A percentile compares a stretch with the other conserved stretches of the same genome.
phyloP scores from a whole-genome alignment of 2,888 invertebrate genomes.

The Notocelia uddmanniana region DNA sequence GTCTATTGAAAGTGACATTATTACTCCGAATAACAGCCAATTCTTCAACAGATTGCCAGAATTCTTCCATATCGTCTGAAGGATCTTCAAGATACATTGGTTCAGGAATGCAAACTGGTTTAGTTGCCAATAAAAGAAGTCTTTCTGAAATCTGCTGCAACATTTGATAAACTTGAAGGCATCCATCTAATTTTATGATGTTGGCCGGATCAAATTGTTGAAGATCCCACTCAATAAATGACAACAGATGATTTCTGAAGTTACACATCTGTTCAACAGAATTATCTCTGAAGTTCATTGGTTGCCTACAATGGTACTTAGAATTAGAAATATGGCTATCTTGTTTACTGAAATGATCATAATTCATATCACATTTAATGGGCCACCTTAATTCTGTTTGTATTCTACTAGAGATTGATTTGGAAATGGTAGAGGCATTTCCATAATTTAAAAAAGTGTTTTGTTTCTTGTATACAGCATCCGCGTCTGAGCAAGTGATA shows the following conservation, averaged over 20 bases:
- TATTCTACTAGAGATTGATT: slow-evolving; percentile 57
- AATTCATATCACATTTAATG: slow-evolving; percentile 61
- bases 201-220: slow-evolving; percentile 82
- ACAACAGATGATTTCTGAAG: slow-evolving; percentile 74
- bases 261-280: slow-evolving; percentile 80
- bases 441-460: slow-evolving; percentile 69
- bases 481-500: slow-evolving; percentile 82
- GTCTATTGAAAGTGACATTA: slow-evolving; percentile 64
- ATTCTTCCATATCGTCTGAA: slow-evolving; percentile 72
- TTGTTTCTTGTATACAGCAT: slow-evolving; percentile 75
- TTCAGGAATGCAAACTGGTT: slow-evolving; percentile 71
- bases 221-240: slow-evolving; percentile 81
- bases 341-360: slow-evolving; percentile 59
- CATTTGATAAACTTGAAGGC: slow-evolving; percentile 77
- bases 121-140: slow-evolving; percentile 65
- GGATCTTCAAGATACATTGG: slow-evolving; percentile 72
- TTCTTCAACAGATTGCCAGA: slow-evolving; percentile 71
- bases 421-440: slow-evolving; percentile 53
- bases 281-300: slow-evolving; percentile 75
- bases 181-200: slow-evolving; percentile 86
- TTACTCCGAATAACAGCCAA: slow-evolving; percentile 63
- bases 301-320: slow-evolving; percentile 80
- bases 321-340: slow-evolving; percentile 62
- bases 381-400: slow-evolving; percentile 68
- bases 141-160: slow-evolving; percentile 78